Conservation (phyloP, 2,113 vertebrate genomes). For the Taxidea taxus region DNA sequence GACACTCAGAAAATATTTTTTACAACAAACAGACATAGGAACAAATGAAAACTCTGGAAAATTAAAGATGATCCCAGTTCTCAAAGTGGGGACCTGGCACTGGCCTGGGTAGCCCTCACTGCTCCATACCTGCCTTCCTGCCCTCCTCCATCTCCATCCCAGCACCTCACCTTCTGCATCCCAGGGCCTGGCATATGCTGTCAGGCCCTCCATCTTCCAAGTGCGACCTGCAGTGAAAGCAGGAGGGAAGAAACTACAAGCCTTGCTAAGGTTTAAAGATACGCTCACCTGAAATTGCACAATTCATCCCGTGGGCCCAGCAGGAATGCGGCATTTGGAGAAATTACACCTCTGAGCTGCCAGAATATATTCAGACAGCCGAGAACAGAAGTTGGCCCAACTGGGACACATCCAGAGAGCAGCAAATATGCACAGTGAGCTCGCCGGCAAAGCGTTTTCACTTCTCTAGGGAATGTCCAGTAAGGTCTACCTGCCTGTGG, state of each 20-base stretch:
- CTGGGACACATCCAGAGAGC: not conserved
- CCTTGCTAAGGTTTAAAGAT: not conserved
- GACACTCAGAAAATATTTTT: not conserved
- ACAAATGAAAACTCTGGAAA: not conserved
- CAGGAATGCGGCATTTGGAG: conserved; percentile 38
- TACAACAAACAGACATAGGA: not conserved
- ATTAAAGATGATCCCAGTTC: not conserved
- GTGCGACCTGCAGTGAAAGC: not conserved
- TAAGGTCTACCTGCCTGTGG: not conserved
- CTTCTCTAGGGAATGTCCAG: not conserved
- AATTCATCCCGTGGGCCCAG: not conserved
- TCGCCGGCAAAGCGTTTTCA: fast-evolving
- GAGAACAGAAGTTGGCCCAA: conserved; percentile 38
- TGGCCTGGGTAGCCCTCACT: fast-evolving
- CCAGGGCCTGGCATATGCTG: not conserved
- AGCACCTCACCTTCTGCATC: not conserved
- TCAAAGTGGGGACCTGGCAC: not conserved
- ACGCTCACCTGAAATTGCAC: conserved; percentile 35
- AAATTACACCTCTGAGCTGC: conserved; percentile 55
- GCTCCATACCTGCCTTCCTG: fast-evolving
- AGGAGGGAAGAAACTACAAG: not conserved
- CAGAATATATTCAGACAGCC: conserved; percentile 40
- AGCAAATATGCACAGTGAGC: not conserved
- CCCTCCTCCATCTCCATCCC: fast-evolving
- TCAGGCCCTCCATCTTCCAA: not conserved